Base-by-base conservation (phyloP, 2,888 invertebrate genomes). In the Mythimna impura region DNA sequence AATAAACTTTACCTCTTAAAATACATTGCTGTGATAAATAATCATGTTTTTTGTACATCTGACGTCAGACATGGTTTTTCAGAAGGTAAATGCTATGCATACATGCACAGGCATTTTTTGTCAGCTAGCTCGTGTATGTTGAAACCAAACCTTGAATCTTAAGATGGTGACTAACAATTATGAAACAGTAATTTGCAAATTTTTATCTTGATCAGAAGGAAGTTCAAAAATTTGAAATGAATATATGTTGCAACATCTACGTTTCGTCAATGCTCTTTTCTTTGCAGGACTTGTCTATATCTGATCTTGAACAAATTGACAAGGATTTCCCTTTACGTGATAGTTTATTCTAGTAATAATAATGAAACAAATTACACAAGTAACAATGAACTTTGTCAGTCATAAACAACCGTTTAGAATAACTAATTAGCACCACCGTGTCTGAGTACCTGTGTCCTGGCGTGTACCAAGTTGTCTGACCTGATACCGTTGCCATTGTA, bases 31-130 rank as follows among this genome's bases (percentile, higher is more conserved):
- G 5, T 25, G 22, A 60, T 47, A 67, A 77, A 77, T 81, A 34
- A 25, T 17, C 50, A 58, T 25, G 25, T 17, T 70, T 58, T 68
- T 70, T 78, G 63, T 55, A 22, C 14, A 9, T 25, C 22, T 47
- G 43, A 78, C 71, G 50, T 82, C 83, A 66, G 55, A 55, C 30
- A n/a, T 10, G 47, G 57, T 78, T 70, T 78, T 78, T 69, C 60
- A 30, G 10, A n/a, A 80, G n/a, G 25, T 36, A 54, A 52, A 40
- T 34, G 34, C 34, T 55, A 34, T 43, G 20, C 47, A 47, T 17
- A 47, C 47, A 47, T 47, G 47, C 36, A 14, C 1, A 22, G 10
- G 14, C 43, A 63, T 30, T 73, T 72, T 82, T 73, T 64, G 54
- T 54, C 25, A 36, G 57, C 2, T 40, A 25, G 17, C 34, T 43